Base-by-base conservation (phyloP, 2,888 invertebrate genomes). In the Aspidiotus destructor region DNA sequence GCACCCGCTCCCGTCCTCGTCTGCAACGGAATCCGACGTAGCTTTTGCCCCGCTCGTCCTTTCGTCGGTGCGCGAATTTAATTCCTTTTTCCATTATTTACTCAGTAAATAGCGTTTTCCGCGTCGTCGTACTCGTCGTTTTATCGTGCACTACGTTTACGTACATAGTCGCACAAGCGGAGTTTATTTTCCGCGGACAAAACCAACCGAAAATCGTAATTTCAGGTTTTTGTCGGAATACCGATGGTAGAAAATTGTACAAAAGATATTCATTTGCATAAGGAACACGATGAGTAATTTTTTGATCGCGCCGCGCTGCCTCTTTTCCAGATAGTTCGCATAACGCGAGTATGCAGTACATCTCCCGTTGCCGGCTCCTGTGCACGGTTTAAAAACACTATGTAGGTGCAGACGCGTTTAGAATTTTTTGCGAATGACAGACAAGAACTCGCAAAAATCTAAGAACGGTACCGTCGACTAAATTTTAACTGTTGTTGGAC, bases 1-100 rank as follows among this genome's bases (percentile, higher is more conserved):
- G 41, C 63, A 17, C 55, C 55, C 55, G 15, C 55, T 15, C 10
- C 55, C 55, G 15, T 16, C 55, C 55, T 10, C 55, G 10, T 15
- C 55, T 13, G 16, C 15, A 58, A 40, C 58, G 13, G 13, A 16
- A 42, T 52, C 57, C 41, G 15, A 28, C 28, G 15, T 41, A 55
- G 64, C 64, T 41, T 55, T 55, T 55, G 44, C n/a, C 57, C 67
- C 44, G 40, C 28, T 60, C 57, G 58, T 40, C 17, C 11, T 8
- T 40, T 13, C 17, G 17, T 7, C 28, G 10, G 16, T 2, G 28
- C 58, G 9, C 16, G 57, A 67, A 67, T 67, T 67, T 67, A 67
- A 67, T 67, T 67, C 67, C 67, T 67, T 67, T 67, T 67, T 67
- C 67, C 67, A 67, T 67, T 67, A 67, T 67, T 67, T 67, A 48